phyloP scores from a whole-genome alignment of 2,113 vertebrate genomes.

The Charina bottae region DNA sequence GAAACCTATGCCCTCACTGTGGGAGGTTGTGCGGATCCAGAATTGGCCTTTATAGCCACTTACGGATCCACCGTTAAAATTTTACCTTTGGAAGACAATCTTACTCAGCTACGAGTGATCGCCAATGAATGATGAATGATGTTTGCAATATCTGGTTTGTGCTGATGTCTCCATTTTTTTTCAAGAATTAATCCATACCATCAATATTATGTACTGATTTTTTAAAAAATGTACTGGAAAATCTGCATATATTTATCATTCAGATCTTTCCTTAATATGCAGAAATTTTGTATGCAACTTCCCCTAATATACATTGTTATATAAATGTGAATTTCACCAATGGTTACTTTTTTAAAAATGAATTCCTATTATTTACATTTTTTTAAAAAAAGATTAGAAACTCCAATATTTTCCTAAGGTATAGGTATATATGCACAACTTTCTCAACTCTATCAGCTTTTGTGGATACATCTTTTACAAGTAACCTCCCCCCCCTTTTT shows the following conservation, averaged over 20 bases:
- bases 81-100: too few relatives aligned
- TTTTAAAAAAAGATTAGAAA: background rate
- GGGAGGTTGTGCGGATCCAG: too few relatives aligned
- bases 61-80: too few relatives aligned
- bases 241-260: background rate
- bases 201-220: background rate
- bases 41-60: too few relatives aligned
- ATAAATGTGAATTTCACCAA: background rate
- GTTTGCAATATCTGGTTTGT: too few relatives aligned
- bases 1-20: too few relatives aligned
- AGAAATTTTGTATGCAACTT: background rate
- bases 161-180: background rate
- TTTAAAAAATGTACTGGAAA: background rate
- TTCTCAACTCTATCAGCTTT: background rate
- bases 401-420: background rate
- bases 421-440: background rate
- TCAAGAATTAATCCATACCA: background rate
- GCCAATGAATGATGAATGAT: too few relatives aligned
- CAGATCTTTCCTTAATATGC: background rate
- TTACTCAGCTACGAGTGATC: too few relatives aligned
- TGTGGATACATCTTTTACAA: background rate
- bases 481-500: background rate
- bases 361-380: background rate
- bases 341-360: background rate
- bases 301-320: background rate